Percentiles rank a stretch among this genome's conserved stretches.
phyloP scores from a whole-genome alignment of 2,888 invertebrate genomes.

The Cantharis rustica region DNA sequence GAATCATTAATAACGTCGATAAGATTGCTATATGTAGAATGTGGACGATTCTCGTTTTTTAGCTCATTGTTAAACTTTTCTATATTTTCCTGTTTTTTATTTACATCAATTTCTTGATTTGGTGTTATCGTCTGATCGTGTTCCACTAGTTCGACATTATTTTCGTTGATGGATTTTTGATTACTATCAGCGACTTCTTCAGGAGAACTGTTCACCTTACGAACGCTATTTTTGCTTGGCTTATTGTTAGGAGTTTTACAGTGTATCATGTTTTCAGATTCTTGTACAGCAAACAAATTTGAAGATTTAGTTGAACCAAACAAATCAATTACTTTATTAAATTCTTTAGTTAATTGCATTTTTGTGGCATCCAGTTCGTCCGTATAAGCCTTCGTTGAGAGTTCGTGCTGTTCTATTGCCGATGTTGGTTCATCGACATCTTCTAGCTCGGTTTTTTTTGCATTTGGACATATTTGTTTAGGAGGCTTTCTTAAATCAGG shows the following conservation, averaged over 20 bases:
- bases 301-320: background rate
- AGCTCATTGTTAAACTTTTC: background rate
- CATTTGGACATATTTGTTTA: background rate
- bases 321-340: background rate
- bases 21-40: background rate
- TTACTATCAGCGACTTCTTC: background rate
- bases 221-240: background rate
- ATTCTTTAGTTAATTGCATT: background rate
- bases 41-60: background rate
- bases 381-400: constrained; percentile 19
- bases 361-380: background rate
- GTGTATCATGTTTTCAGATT: constrained; percentile 36
- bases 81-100: background rate
- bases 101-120: background rate
- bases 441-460: constrained; percentile 34
- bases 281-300: constrained; percentile 30
- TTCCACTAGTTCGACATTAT: background rate
- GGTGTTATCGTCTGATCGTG: background rate
- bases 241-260: background rate
- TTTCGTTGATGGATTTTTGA: background rate
- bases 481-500: background rate
- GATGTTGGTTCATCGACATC: constrained; percentile 43
- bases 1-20: background rate
- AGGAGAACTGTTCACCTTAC: background rate
- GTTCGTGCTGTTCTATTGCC: constrained; percentile 40